A percentile compares a stretch with the other conserved stretches of the same genome.
Evolutionary conservation across 1,140 invertebrate species (phyloP).

Genomic region (Pinna nobilis): DNA sequence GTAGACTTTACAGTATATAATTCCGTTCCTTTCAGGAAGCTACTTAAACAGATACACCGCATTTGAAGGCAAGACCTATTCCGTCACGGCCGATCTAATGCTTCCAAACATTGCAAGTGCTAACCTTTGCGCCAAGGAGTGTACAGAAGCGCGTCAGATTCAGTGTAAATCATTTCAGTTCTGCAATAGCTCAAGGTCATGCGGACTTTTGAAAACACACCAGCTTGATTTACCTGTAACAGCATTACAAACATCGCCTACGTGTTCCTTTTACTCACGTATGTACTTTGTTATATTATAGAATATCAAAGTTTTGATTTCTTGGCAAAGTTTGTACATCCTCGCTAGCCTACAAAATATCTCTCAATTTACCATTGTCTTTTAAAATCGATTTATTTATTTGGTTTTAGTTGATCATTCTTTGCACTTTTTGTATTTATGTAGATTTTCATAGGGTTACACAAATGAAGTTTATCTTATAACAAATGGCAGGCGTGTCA

Average conservation of each 20-base stretch:
- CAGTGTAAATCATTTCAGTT: constrained; percentile 37
- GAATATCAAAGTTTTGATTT: not conserved
- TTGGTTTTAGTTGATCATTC: no score
- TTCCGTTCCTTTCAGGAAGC: constrained; percentile 13
- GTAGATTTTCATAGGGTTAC: no score
- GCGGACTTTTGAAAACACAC: constrained; percentile 31
- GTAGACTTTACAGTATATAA: not conserved
- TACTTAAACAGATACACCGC: constrained; percentile 31
- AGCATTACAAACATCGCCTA: not conserved
- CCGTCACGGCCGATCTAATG: not conserved
- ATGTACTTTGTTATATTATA: not conserved
- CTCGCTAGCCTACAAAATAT: not conserved
- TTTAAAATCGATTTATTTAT: not conserved
- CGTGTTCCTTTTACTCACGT: constrained; percentile 37
- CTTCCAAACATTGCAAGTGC: not conserved
- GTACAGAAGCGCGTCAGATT: constrained; percentile 1
- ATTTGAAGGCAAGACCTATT: constrained; percentile 1
- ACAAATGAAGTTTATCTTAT: no score
- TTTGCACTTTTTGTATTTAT: no score
- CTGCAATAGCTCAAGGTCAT: constrained; percentile 19
- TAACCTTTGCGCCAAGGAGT: constrained; percentile 27
- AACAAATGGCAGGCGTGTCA: no score
- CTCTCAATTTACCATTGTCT: not conserved
- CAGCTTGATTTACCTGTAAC: constrained; percentile 19
- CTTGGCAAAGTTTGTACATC: not conserved